A percentile compares a stretch with the other conserved stretches of the same genome.
These are phyloP conservation scores for Sciurus carolinensis DNA, from an alignment of 2,797 vertebrate species.

Conservation along the genomic window DNA sequence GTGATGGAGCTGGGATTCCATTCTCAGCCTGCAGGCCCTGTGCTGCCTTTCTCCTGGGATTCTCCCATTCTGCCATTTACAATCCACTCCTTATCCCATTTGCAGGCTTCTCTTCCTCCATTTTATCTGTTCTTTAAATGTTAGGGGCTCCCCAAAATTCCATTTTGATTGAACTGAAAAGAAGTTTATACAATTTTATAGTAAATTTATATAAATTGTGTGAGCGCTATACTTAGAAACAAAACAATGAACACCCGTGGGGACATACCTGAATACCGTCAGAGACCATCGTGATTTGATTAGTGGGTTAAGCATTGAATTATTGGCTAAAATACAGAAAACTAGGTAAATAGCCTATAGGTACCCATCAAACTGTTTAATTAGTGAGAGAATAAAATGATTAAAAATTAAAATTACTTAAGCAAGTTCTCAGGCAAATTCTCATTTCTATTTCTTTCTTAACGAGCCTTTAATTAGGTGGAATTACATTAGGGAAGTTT, in stretches of 20 bases:
- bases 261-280: constrained; percentile 18
- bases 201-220: background rate
- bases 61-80: background rate
- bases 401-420: constrained; percentile 87
- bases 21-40: too few species aligned
- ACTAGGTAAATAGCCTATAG: constrained; percentile 78
- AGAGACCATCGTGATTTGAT: constrained; percentile 61
- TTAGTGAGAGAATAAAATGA: constrained; percentile 84
- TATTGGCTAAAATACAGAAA: constrained; percentile 60
- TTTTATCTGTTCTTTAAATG: background rate
- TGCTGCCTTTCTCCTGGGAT: background rate
- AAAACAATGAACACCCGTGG: constrained; percentile 8
- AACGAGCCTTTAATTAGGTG: constrained; percentile 85
- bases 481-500: constrained; percentile 85
- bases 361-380: constrained; percentile 80
- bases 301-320: constrained; percentile 39
- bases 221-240: background rate
- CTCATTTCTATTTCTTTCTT: constrained; percentile 83
- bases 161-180: background rate
- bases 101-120: background rate
- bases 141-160: background rate
- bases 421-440: constrained; percentile 83
- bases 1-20: background rate
- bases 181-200: background rate
- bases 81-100: background rate